Evolutionary conservation across 2,113 vertebrate genomes (phyloP).

Genomic region (Ictalurus punctatus): DNA sequence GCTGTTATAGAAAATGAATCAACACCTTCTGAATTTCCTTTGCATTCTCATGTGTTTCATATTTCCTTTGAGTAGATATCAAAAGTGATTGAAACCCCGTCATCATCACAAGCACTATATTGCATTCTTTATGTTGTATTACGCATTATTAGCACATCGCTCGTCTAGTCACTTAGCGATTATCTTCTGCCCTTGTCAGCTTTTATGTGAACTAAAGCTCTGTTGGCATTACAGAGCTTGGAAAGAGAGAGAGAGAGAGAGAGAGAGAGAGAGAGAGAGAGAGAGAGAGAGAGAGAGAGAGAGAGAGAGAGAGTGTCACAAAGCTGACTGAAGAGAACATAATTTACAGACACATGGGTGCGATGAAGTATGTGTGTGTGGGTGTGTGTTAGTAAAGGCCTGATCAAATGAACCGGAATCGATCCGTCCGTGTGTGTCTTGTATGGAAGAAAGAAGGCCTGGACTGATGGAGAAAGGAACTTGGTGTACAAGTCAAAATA

Average conservation of each 20-base stretch:
- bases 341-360: neutral
- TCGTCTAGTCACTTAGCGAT: neutral
- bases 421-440: slow-evolving; percentile 11
- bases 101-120: neutral
- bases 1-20: neutral
- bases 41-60: neutral
- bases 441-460: neutral
- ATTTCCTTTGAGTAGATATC: neutral
- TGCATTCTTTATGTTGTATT: neutral
- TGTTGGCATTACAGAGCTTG: neutral
- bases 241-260: neutral
- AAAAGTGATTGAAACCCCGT: neutral
- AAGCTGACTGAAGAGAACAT: neutral
- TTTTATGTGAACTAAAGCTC: slow-evolving; percentile 14
- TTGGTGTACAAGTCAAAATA: slow-evolving; percentile 62
- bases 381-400: slow-evolving; percentile 67
- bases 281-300: too few relatives aligned
- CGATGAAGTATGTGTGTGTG: too few relatives aligned
- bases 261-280: too few relatives aligned
- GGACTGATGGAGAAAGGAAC: slow-evolving; percentile 43
- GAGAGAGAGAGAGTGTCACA: neutral
- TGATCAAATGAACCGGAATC: slow-evolving; percentile 62
- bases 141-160: neutral
- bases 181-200: neutral
- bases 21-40: neutral